These are phyloP conservation scores for Agrochola lychnidis DNA, from an alignment of 2,888 invertebrate species.

Conservation along the genomic window DNA sequence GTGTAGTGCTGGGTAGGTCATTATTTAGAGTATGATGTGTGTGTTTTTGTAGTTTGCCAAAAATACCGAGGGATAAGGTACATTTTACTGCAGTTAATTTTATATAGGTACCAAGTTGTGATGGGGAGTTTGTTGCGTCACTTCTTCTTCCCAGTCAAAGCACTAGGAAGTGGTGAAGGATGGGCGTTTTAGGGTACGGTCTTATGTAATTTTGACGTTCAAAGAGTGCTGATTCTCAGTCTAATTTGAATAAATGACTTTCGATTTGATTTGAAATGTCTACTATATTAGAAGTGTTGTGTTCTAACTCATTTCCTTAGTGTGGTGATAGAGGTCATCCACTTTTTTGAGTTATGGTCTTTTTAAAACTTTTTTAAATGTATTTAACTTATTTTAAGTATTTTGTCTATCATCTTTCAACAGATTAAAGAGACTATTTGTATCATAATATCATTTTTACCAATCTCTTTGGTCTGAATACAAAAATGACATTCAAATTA, in stretches of 20 bases:
- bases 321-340: neutral
- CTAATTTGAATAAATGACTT: too few relatives aligned
- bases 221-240: too few relatives aligned
- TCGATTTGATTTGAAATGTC: neutral
- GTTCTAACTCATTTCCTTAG: neutral
- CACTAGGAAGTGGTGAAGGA: too few relatives aligned
- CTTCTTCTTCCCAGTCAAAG: too few relatives aligned
- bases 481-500: constrained; percentile 30
- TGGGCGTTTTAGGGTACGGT: too few relatives aligned
- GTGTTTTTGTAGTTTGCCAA: neutral
- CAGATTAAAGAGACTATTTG: neutral
- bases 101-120: neutral
- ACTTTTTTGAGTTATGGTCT: neutral
- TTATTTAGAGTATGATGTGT: constrained; percentile 4
- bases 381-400: too few relatives aligned
- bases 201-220: too few relatives aligned
- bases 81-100: neutral
- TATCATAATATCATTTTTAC: neutral
- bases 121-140: too few relatives aligned
- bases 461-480: neutral
- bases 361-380: neutral
- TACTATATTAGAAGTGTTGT: neutral
- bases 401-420: too few relatives aligned
- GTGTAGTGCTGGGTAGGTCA: constrained; percentile 9
- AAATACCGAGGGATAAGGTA: neutral